These are phyloP conservation scores for Pithys albifrons DNA, from an alignment of 2,113 vertebrate species.

Conservation along the genomic window DNA sequence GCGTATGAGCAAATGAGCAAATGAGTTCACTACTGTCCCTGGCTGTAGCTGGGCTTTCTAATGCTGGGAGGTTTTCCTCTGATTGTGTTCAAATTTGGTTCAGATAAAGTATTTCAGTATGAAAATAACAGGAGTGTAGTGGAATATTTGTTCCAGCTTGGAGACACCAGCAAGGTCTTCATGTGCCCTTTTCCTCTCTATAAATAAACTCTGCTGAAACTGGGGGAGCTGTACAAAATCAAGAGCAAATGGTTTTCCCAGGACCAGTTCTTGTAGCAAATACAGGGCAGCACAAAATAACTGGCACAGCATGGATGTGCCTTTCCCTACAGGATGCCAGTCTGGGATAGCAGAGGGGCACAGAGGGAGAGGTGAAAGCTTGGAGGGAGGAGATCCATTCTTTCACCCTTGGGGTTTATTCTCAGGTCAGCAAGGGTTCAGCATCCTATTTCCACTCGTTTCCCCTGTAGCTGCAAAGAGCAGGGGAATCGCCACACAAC, in stretches of 20 bases:
- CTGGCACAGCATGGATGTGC: accelerated
- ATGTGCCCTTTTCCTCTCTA: background rate
- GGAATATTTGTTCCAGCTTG: background rate
- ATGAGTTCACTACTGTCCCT: background rate
- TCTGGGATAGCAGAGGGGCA: background rate
- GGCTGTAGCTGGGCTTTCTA: background rate
- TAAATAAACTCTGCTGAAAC: background rate
- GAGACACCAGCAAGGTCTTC: background rate
- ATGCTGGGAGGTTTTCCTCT: background rate
- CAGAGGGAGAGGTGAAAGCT: background rate
- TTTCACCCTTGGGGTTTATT: background rate
- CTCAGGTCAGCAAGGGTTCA: background rate
- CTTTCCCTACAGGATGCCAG: background rate
- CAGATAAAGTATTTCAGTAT: background rate
- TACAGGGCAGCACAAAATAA: background rate
- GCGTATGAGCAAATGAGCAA: too few relatives aligned
- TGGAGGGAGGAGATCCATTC: background rate
- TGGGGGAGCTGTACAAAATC: background rate
- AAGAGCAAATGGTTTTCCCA: background rate
- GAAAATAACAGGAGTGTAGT: background rate
- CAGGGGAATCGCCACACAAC: background rate
- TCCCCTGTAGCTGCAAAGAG: background rate
- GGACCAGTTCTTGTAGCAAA: background rate
- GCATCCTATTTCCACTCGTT: background rate
- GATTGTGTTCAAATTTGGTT: background rate